These are phyloP conservation scores for Diachrysia chrysitis DNA, from an alignment of 2,888 invertebrate genomes.

Conservation along the genomic window DNA sequence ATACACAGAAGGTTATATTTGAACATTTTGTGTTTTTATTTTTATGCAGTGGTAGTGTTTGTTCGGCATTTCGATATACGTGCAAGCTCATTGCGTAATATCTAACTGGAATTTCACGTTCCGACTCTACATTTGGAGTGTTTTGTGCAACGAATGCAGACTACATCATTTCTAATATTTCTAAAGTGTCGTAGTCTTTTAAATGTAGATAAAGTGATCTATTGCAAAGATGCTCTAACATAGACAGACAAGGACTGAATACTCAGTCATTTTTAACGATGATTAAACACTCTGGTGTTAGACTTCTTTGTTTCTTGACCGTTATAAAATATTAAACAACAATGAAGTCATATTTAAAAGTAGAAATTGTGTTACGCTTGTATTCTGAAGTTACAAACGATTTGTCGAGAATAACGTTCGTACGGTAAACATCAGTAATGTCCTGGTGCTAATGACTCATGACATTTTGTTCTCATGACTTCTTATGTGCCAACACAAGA, in stretches of 20 bases:
- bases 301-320: conserved; percentile 35
- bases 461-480: conserved; percentile 29
- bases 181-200: conserved; percentile 24
- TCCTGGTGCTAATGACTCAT: conserved; percentile 48
- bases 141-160: conserved; percentile 57
- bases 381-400: conserved; percentile 20
- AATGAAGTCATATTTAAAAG: conserved; percentile 53
- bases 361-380: conserved; percentile 15
- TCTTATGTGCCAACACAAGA: conserved; percentile 32
- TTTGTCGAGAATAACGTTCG: conserved; percentile 23
- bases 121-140: conserved; percentile 48
- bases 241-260: conserved; percentile 23
- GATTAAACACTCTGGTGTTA: conserved; percentile 18
- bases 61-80: conserved; percentile 31
- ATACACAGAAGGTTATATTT: conserved; percentile 14
- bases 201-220: conserved; percentile 47
- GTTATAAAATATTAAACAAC: conserved; percentile 34
- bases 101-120: conserved; percentile 57
- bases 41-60: neutral
- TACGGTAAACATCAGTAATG: conserved; percentile 32
- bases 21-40: conserved; percentile 24
- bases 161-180: conserved; percentile 43
- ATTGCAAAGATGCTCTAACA: conserved; percentile 44
- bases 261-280: conserved; percentile 18
- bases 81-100: conserved; percentile 47